phyloP scores from a whole-genome alignment of 2,113 vertebrate genomes.

The Tachysurus fulvidraco region DNA sequence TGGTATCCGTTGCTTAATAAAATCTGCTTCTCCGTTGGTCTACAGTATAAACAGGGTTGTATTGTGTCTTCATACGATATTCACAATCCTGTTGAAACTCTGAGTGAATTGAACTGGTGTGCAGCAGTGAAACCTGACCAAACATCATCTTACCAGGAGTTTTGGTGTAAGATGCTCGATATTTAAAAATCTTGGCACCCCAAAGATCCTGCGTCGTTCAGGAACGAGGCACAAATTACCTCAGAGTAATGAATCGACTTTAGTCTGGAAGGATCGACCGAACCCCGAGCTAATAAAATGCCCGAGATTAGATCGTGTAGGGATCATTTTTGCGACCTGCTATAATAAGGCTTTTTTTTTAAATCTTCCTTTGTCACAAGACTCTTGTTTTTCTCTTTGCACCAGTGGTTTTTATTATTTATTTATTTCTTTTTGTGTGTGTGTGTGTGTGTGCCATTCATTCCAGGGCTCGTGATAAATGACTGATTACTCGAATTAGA shows the following conservation, averaged over 20 bases:
- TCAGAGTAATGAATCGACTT: no score
- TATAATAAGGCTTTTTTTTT: not conserved
- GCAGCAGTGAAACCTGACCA: no score
- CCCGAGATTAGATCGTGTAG: no score
- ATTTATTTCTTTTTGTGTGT: no score
- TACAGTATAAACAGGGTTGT: not conserved
- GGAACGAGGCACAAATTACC: not conserved
- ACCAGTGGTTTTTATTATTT: not conserved
- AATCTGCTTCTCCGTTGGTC: not conserved
- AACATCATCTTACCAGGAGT: no score
- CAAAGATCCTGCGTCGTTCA: not conserved
- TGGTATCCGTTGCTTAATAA: slow-evolving; percentile 7
- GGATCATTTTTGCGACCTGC: no score
- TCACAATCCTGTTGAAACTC: not conserved
- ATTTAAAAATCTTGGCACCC: not conserved
- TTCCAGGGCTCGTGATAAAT: not conserved
- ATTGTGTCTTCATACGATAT: not conserved
- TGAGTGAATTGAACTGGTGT: no score
- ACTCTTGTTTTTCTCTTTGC: not conserved
- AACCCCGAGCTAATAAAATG: no score
- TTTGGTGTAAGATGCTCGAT: not conserved
- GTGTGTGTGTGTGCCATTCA: not conserved
- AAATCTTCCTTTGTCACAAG: not conserved
- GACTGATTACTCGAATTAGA: not conserved
- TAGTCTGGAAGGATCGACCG: no score